Conservation (phyloP, 30 jellyfish, hydroid and myxozoan genomes). For the Aurelia sp. region DNA sequence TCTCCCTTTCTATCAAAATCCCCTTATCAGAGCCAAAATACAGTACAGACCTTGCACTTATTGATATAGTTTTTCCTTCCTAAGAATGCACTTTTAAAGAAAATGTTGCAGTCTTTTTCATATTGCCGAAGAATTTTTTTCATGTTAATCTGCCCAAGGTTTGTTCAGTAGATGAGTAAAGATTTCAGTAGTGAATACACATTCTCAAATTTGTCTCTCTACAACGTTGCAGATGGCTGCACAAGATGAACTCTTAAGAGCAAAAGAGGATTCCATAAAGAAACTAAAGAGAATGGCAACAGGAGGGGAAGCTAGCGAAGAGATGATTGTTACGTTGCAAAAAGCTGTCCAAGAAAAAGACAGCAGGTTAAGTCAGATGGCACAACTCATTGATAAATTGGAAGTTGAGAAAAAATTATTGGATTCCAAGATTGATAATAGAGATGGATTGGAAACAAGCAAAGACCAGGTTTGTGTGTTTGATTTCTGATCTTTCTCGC, state of each 20-base stretch:
- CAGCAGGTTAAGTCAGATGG: slow-evolving; percentile 53
- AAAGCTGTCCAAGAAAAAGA: slow-evolving; percentile 63
- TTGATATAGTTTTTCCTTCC: no score
- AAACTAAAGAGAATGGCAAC: slow-evolving; percentile 75
- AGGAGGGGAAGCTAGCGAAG: slow-evolving; percentile 77
- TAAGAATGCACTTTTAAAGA: no score
- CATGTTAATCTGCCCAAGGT: no score
- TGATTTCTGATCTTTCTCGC: no score
- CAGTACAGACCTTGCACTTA: no score
- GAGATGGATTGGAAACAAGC: slow-evolving; percentile 71
- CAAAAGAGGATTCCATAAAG: slow-evolving; percentile 70
- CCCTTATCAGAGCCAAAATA: no score
- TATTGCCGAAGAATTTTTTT: no score
- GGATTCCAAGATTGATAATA: slow-evolving; percentile 40
- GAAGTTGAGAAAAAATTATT: slow-evolving; percentile 67
- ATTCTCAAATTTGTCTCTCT: neutral
- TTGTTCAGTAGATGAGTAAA: neutral
- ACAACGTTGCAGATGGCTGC: slow-evolving; percentile 56
- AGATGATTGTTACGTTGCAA: slow-evolving; percentile 66
- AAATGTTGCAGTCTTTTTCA: no score
- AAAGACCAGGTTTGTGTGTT: slow-evolving; percentile 56
- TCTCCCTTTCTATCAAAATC: no score
- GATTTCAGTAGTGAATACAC: no score
- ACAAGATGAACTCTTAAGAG: slow-evolving; percentile 64
- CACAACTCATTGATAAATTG: slow-evolving; percentile 56